Base-by-base conservation (phyloP, 2,888 invertebrate species). In the Plusia festucae region DNA sequence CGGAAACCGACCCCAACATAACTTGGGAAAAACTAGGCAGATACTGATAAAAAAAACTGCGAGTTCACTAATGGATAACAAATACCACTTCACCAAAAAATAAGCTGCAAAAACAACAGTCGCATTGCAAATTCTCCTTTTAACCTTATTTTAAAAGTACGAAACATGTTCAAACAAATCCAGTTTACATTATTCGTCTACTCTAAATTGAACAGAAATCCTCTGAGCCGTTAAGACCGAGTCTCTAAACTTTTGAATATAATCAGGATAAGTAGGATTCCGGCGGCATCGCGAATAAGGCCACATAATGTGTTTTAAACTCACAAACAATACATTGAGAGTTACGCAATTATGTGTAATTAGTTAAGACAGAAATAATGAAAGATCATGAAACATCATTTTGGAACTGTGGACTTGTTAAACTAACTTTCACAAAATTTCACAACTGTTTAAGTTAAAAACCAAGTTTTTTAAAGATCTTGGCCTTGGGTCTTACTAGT, bases 261-360 rank as follows among this genome's bases (percentile, higher is more conserved):
- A 49, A 49, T 49, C 46, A 20, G 46, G 46, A 20, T 49, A 20
- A 49, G 18, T 49, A 40, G n/a, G 7, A 49, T 49, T 49, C 18
- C 20, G 20, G 2, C 20, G 20, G 11, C 46, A 20, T 49, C 46
- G 46, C 46, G 11, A 13, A 49, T 49, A 46, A 49, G 18, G 11
- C 46, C 18, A 11, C 46, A 49, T 49, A 49, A 18, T 49, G 44
- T 44, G 18, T 20, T 49, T 11, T 11, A 11, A 49, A 49, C 46
- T 20, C 20, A 18, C 20, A 49, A 20, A 49, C 46, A 49, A 49
- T 18, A 49, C 46, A 18, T 18, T 9, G 9, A 20, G 20, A 20
- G 11, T 49, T 49, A 1, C 18, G 11, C 18, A 49, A 49, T 49
- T 49, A 20, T 49, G 20, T 20, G 46, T 20, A 49, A 40, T 49